phyloP scores from a whole-genome alignment of 2,888 invertebrate genomes.

The Ochlodes sylvanus region DNA sequence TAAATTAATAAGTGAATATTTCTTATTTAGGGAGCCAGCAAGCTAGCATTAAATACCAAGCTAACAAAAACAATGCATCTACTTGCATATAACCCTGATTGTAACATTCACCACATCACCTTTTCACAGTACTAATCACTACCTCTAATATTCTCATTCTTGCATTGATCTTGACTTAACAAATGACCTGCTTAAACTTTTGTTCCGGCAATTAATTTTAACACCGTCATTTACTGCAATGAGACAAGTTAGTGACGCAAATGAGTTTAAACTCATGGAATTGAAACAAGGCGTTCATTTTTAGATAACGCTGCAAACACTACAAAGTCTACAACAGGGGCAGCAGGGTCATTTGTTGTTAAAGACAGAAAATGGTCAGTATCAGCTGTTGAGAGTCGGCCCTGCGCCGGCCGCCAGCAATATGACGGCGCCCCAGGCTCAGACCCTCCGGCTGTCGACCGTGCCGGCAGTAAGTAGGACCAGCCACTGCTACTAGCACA shows the following conservation, averaged over 20 bases:
- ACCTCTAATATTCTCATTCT: background rate
- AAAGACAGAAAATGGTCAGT: conserved; percentile 98
- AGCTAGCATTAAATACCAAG: background rate
- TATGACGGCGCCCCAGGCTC: conserved; percentile 86
- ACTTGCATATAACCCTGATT: background rate
- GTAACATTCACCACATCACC: conserved; percentile 15
- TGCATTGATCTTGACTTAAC: conserved; percentile 36
- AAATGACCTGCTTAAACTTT: conserved; percentile 46
- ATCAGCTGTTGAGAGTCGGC: conserved; percentile 93
- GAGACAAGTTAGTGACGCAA: background rate
- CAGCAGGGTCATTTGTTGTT: conserved; percentile 95
- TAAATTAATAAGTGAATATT: conserved; percentile 1
- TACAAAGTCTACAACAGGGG: conserved; percentile 94
- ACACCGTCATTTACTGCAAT: conserved; percentile 3
- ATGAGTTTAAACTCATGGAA: conserved; percentile 44
- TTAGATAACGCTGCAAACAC: conserved; percentile 95
- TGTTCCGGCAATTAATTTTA: conserved; percentile 22
- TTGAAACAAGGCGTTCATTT: conserved; percentile 78
- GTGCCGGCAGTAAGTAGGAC: conserved; percentile 93
- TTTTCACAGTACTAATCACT: conserved; percentile 13
- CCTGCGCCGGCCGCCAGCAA: conserved; percentile 88
- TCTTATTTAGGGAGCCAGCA: background rate
- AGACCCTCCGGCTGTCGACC: conserved; percentile 93
- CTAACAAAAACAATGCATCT: conserved; percentile 9
- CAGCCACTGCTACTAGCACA: conserved; percentile 67